Evolutionary conservation across 1,140 invertebrate species (phyloP).

Genomic region (Bombus vancouverensis): DNA sequence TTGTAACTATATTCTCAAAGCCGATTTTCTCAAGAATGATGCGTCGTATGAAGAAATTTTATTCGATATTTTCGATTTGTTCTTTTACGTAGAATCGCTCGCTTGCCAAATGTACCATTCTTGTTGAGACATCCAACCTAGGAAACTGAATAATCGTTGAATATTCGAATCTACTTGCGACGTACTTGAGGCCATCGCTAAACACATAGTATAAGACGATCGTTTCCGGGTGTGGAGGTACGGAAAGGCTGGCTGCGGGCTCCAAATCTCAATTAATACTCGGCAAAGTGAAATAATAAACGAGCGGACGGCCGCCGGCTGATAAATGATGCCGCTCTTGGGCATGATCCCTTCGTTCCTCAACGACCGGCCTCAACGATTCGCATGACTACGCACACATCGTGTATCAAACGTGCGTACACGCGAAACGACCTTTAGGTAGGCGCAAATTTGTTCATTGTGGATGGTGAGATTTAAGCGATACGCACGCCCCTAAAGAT

Average conservation of each 20-base stretch:
- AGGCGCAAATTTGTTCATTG: conserved; percentile 8
- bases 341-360: conserved; percentile 44
- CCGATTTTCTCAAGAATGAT: too few relatives aligned
- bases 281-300: conserved; percentile 63
- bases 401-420: conserved; percentile 14
- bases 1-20: too few relatives aligned
- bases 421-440: conserved; percentile 6
- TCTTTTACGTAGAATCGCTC: background rate
- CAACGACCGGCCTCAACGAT: conserved; percentile 14
- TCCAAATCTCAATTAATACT: conserved; percentile 65
- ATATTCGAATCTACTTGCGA: background rate
- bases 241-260: conserved; percentile 35
- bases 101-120: background rate
- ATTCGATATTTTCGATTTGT: background rate
- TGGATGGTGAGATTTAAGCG: background rate
- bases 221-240: conserved; percentile 38
- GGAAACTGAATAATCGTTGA: background rate
- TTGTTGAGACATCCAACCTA: too few relatives aligned
- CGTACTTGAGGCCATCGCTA: background rate
- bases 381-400: conserved; percentile 46
- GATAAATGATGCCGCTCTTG: conserved; percentile 61
- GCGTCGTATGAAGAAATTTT: too few relatives aligned
- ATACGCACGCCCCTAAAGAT: background rate
- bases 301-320: conserved; percentile 42
- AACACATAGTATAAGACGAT: background rate